Evolutionary conservation across 30 jellyfish, hydroid and myxozoan genomes (phyloP), one percentile per base, ranked within the genome.

Genomic region (Aurelia aurita complex sp. Pacific): DNA sequence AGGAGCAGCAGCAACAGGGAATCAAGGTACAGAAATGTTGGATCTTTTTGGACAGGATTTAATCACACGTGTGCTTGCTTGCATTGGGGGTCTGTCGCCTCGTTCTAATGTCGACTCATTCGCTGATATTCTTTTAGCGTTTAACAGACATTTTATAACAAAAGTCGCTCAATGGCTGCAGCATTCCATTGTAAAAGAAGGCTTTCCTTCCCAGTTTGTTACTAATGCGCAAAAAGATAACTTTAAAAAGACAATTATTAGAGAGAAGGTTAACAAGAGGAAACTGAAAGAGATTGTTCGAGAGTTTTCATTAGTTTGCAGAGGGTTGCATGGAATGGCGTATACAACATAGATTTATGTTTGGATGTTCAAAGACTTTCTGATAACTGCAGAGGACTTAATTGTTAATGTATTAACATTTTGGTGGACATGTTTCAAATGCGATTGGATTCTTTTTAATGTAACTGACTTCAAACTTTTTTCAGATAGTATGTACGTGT

Each of bases 271-370:
- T 17, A 93, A 85, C 61, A 93, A 93, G 78, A 73, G 96, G 29
- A 76, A 64, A 43, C 29, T 88, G 33, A 87, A 80, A 66, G 98
- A 93, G 19, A 69, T 83, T 17, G 97, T 93, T 34, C 78, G 89
- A 12, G 96, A 87, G 18, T 93, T 93, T 83, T 71, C 97, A 4
- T 67, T 93, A 46, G 61, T 83, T 32, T 93, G 98, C 66, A 87
- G 98, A 42, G 98, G 98, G 2, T 63, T 93, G 67, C 96, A 87
- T n/a, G 96, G 96, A 4, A 67, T 79, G 88, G 86, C 96, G 2
- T 88, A 93, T 59, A 91, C 92, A 43, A 38, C 88, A 16, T 80
- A 46, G 57, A 46, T 46, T 9, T 4, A 7, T 46, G 57, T 46
- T 46, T 46, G 1, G 57, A 0, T 46, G 11, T 9, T 46, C 15